phyloP scores from a whole-genome alignment of 2,797 vertebrate genomes.

The Sus cebifrons region DNA sequence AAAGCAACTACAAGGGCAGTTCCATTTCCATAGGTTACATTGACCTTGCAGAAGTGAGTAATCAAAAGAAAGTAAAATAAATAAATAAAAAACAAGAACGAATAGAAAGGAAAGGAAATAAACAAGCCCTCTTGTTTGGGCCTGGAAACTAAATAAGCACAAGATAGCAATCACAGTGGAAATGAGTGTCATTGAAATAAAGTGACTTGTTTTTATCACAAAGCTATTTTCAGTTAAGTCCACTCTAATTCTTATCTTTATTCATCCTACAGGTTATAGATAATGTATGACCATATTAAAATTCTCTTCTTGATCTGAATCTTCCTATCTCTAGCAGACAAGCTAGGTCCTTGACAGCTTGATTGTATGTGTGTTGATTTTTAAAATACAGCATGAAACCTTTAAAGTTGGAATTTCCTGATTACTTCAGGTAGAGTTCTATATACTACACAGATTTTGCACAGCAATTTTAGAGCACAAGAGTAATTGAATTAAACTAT shows the following conservation, averaged over 20 bases:
- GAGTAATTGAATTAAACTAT: background rate
- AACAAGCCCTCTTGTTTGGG: background rate
- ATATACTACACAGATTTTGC: background rate
- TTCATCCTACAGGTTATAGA: conserved; percentile 84
- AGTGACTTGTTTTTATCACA: conserved; percentile 85
- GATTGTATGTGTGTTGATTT: conserved; percentile 78
- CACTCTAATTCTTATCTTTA: conserved; percentile 86
- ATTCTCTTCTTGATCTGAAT: conserved; percentile 81
- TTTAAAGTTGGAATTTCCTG: conserved; percentile 57
- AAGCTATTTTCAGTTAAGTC: conserved; percentile 81
- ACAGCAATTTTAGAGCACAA: background rate
- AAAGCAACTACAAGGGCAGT: conserved; percentile 62
- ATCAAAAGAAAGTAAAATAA: conserved; percentile 39
- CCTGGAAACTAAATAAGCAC: conserved; percentile 73
- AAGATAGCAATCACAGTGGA: conserved; percentile 84
- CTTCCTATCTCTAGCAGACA: conserved; percentile 82
- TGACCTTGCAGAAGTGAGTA: conserved; percentile 82
- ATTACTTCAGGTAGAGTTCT: conserved; percentile 62
- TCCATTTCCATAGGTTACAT: conserved; percentile 77
- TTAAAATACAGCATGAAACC: conserved; percentile 73
- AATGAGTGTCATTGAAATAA: conserved; percentile 85
- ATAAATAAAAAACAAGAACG: background rate
- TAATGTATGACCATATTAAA: conserved; percentile 83
- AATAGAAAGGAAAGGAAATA: background rate
- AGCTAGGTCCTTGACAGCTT: conserved; percentile 76